Evolutionary conservation across 2,888 invertebrate genomes (phyloP).

Genomic region (Drosophila mettleri): DNA sequence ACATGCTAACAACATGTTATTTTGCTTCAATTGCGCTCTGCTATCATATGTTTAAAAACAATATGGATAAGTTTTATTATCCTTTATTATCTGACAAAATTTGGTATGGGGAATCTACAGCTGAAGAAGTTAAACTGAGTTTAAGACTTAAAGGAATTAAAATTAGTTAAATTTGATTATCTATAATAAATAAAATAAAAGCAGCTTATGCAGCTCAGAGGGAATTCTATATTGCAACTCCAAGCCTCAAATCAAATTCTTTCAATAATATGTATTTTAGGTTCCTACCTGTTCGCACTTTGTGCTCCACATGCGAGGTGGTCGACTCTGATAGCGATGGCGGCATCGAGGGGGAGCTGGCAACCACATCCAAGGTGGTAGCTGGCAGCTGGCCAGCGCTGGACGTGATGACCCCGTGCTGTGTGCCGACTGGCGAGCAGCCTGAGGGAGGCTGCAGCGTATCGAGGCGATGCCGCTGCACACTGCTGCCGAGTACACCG

Average conservation of each 20-base stretch:
- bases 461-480: constrained; percentile 84
- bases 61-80: constrained; percentile 2
- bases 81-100: not conserved
- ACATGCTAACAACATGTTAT: constrained; percentile 23
- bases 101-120: not conserved
- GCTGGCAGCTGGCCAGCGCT: constrained; percentile 69
- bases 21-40: not conserved
- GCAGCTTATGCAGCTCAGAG: no score
- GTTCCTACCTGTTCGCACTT: constrained; percentile 72
- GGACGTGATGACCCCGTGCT: constrained; percentile 82
- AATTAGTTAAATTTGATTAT: not conserved
- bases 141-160: not conserved
- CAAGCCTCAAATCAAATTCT: no score
- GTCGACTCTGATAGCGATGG: constrained; percentile 61
- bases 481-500: constrained; percentile 77
- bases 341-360: constrained; percentile 56
- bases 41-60: constrained; percentile 9
- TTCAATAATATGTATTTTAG: no score
- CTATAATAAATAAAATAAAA: no score
- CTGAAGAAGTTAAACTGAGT: not conserved
- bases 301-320: constrained; percentile 75
- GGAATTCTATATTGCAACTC: no score
- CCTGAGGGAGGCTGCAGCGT: constrained; percentile 82
- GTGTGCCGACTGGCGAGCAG: constrained; percentile 81
- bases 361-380: constrained; percentile 54